Evolutionary conservation across 1,140 invertebrate species (phyloP).

Genomic region (Pseudobourletiella spinata): DNA sequence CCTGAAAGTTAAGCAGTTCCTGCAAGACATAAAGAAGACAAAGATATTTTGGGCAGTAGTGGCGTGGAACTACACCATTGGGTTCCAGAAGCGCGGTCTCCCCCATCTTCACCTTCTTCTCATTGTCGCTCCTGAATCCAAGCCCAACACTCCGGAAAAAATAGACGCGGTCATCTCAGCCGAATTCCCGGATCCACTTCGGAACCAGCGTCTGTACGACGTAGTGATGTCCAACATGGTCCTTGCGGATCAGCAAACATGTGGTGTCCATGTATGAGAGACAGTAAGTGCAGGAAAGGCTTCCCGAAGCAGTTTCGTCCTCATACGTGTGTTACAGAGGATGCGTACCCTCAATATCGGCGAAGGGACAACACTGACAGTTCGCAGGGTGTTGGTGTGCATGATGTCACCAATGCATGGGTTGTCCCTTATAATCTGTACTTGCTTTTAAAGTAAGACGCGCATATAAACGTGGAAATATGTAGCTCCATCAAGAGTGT

Average conservation of each 20-base stretch:
- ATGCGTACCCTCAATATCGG: constrained; percentile 43
- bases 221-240: constrained; percentile 43
- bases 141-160: too few species aligned
- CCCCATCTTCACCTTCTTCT: background rate
- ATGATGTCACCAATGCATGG: constrained; percentile 44
- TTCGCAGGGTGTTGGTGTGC: background rate
- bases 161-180: constrained; percentile 41
- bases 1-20: background rate
- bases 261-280: constrained; percentile 37
- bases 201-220: constrained; percentile 39
- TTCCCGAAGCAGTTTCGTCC: constrained; percentile 38
- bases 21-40: background rate
- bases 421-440: constrained; percentile 48
- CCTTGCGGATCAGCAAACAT: constrained; percentile 35
- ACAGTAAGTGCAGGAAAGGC: constrained; percentile 40
- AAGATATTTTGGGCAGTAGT: background rate
- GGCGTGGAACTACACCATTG: background rate
- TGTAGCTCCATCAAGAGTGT: constrained; percentile 43
- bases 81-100: background rate
- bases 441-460: constrained; percentile 44
- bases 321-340: constrained; percentile 38
- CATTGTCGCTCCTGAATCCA: too few species aligned
- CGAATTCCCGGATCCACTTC: constrained; percentile 42
- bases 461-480: too few species aligned
- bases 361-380: constrained; percentile 34